phyloP scores from a whole-genome alignment of 2,888 invertebrate genomes.

The Drepanosiphum platanoidis region DNA sequence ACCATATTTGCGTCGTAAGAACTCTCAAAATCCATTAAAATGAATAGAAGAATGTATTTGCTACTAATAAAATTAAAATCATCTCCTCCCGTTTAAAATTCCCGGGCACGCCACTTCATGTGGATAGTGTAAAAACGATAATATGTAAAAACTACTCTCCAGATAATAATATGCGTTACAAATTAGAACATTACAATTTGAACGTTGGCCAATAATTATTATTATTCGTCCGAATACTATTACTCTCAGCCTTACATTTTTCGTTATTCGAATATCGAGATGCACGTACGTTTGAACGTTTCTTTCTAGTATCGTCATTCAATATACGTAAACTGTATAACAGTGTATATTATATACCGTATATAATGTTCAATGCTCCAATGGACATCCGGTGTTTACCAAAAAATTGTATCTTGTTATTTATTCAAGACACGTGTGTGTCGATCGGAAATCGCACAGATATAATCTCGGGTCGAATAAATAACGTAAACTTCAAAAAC shows the following conservation, averaged over 20 bases:
- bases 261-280: too few species aligned
- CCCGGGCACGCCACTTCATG: too few species aligned
- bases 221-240: not conserved
- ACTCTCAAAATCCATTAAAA: too few species aligned
- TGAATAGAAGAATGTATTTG: too few species aligned
- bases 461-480: not conserved
- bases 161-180: too few species aligned
- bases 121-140: too few species aligned
- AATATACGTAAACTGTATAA: not conserved
- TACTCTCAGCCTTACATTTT: not conserved
- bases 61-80: too few species aligned
- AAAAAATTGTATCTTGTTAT: not conserved
- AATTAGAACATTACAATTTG: not conserved
- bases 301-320: not conserved
- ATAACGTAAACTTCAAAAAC: not conserved
- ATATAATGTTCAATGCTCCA: not conserved
- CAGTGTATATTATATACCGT: too few species aligned
- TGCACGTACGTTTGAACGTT: not conserved
- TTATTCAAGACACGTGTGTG: not conserved
- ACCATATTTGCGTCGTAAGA: too few species aligned
- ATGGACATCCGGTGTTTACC: not conserved
- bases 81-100: too few species aligned
- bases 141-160: too few species aligned
- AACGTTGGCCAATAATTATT: not conserved
- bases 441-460: not conserved